Evolutionary conservation across 2,888 invertebrate genomes (phyloP), one percentile per base, ranked within the genome.

Genomic region (Geophilus truncorum): DNA sequence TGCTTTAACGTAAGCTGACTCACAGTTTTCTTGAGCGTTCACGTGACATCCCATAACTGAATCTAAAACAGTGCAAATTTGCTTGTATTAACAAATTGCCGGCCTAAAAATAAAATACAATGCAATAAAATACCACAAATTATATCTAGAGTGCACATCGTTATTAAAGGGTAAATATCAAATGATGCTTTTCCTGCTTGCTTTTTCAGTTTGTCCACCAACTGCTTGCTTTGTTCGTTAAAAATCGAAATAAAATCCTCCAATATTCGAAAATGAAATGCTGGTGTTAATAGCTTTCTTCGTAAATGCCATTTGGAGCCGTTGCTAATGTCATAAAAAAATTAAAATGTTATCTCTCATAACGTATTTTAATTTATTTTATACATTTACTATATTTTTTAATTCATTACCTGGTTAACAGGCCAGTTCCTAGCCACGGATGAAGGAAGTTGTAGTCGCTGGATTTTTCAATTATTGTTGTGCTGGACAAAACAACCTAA

Each of bases 141-240:
- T 80, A 89, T 89, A 84, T 90, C 90, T 78, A 90, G 85, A 2
- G 90, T 88, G 84, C 90, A 89, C 1, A 88, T 85, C 0, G 88
- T 88, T 10, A 90, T 85, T 75, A 86, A 84, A 4, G 87, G 87
- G 45, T 87, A 88, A 7, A 89, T 85, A 83, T 90, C 88, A 80
- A 88, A 86, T n/a, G 84, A 83, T 21, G 83, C 81, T 9, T 82
- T 83, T 9, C 80, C 84, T 25, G 85, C 85, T 15, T 75, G 28
- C n/a, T 83, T 79, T 45, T 21, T 21, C 3, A 88, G 82, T 62
- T 85, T 85, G 3, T 85, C 81, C 12, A 86, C 82, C 81, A 89
- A 83, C 36, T 87, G 84, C 23, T 84, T 82, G 2, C 87, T 82
- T 83, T 90, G 88, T 77, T 88, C 86, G 83, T 89, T 89, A 84